phyloP scores from a whole-genome alignment of 2,888 invertebrate genomes.

The Heliconius ethilla region DNA sequence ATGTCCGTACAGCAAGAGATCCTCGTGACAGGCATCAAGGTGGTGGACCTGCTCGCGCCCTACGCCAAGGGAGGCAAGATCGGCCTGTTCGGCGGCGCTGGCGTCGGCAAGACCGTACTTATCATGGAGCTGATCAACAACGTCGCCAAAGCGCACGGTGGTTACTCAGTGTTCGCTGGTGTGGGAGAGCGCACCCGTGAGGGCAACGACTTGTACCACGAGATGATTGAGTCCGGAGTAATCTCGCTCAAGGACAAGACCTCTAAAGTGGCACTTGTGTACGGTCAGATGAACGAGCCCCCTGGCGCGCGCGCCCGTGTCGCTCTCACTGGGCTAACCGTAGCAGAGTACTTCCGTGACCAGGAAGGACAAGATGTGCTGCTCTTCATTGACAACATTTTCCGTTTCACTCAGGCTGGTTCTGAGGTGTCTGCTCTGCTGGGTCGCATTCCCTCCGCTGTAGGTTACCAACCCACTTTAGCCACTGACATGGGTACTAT shows the following conservation, averaged over 20 bases:
- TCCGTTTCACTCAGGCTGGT: conserved; percentile 96
- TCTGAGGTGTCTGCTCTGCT: conserved; percentile 94
- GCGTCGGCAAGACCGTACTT: conserved; percentile 97
- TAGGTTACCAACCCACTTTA: conserved; percentile 98
- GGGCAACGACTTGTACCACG: conserved; percentile 97
- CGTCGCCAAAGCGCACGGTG: conserved; percentile 97
- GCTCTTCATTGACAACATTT: conserved; percentile 98
- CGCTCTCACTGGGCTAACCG: conserved; percentile 94
- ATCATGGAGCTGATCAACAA: conserved; percentile 99
- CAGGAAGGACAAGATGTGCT: conserved; percentile 97
- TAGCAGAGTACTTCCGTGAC: conserved; percentile 97
- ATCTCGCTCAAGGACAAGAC: conserved; percentile 94
- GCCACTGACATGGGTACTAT: conserved; percentile 99
- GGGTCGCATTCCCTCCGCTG: conserved; percentile 97
- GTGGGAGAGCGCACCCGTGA: conserved; percentile 98
- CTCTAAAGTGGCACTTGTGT: conserved; percentile 96
- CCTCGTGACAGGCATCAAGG: conserved; percentile 96
- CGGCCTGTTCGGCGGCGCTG: conserved; percentile 96
- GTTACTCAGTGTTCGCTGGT: conserved; percentile 97
- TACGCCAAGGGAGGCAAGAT: conserved; percentile 98
- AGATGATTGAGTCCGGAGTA: conserved; percentile 97
- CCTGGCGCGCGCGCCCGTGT: conserved; percentile 97
- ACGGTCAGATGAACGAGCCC: conserved; percentile 98
- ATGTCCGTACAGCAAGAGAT: conserved; percentile 96
- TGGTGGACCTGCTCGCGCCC: conserved; percentile 95